These are phyloP conservation scores for Ceyx margarethae DNA, from an alignment of 2,113 vertebrate species.

Conservation along the genomic window DNA sequence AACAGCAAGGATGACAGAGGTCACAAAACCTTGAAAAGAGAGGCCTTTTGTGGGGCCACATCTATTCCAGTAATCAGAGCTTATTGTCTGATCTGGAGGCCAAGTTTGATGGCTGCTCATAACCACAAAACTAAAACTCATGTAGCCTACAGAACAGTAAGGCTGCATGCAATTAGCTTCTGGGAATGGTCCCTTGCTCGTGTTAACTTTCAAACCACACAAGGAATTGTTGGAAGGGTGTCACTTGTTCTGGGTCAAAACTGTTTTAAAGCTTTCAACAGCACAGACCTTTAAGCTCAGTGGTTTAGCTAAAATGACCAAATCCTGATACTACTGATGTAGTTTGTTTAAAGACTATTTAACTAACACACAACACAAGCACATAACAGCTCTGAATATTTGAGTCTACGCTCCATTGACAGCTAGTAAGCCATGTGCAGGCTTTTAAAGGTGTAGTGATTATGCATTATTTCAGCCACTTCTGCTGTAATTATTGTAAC, in stretches of 20 bases:
- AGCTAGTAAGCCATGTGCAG: background rate
- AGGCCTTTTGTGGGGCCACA: background rate
- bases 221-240: background rate
- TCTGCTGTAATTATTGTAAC: background rate
- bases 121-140: background rate
- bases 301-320: background rate
- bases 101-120: background rate
- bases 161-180: background rate
- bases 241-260: background rate
- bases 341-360: background rate
- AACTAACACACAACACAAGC: background rate
- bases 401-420: background rate
- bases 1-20: background rate
- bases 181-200: background rate
- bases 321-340: background rate
- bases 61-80: background rate
- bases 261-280: background rate
- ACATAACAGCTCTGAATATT: background rate
- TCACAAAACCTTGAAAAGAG: background rate
- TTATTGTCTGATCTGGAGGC: background rate
- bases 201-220: background rate
- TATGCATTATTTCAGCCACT: background rate
- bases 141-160: background rate
- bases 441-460: background rate
- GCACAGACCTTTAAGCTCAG: background rate